Evolutionary conservation across 2,888 invertebrate species (phyloP), one percentile per base, ranked within the genome.

Genomic region (Drosophila aldrichi): DNA sequence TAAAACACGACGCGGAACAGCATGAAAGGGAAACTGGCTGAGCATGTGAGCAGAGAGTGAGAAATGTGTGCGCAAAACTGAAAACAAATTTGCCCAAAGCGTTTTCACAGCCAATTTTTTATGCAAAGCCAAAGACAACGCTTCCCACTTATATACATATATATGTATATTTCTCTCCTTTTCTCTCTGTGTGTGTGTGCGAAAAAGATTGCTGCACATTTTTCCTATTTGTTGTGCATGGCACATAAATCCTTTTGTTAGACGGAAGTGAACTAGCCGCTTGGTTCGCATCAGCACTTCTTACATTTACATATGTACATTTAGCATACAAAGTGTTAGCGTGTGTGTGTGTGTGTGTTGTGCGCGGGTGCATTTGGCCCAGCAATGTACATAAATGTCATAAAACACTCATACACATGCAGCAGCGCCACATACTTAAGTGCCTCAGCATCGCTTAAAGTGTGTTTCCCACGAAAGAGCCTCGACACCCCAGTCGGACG

Each of bases 91-190:
- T 70, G 83, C 90, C 90, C 87, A 82, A 90, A 88, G 84, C 84
- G 73, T 86, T 84, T 84, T 90, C 84, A 86, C 89, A 84, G 90
- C 90, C 90, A 90, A 90, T 90, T 90, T 90, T 88, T 72, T 90
- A 90, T 86, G 83, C 74, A 88, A 88, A 84, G 70, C 70, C 69
- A 82, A 90, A 80, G 87, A 86, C 90, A 86, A 76, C 90, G 72
- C 41, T 59, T 62, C 69, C 59, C 78, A 68, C n/a, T 57, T 14
- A 25, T 10, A 41, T 29, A 41, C 4, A 9, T 46, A 16, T 46
- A 22, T 41, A 18, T 51, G 7, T 16, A 22, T 48, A 22, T n/a
- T n/a, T n/a, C n/a, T n/a, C n/a, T n/a, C n/a, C n/a, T n/a, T n/a
- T n/a, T n/a, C n/a, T n/a, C n/a, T n/a, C n/a, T 12, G 43, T n/a